These are phyloP conservation scores for Plestiodon gilberti DNA, from an alignment of 2,113 vertebrate species.

Conservation along the genomic window DNA sequence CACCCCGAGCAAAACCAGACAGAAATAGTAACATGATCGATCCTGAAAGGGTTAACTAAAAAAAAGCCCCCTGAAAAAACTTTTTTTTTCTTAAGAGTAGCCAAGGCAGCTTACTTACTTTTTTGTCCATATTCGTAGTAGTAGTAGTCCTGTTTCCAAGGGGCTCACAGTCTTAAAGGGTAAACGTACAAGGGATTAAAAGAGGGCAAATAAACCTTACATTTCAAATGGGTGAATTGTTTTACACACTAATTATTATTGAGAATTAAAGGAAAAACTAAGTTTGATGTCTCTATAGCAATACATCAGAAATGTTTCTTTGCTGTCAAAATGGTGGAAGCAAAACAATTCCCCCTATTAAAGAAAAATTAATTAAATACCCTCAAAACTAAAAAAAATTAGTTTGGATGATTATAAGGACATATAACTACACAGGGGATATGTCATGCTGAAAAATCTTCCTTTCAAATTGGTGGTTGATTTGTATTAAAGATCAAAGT, in stretches of 20 bases:
- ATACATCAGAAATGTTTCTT: neutral
- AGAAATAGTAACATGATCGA: too few relatives aligned
- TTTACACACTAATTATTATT: neutral
- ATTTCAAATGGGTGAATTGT: neutral
- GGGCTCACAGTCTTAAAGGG: too few relatives aligned
- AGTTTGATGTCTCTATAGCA: neutral
- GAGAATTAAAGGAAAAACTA: conserved; percentile 9
- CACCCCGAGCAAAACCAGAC: too few relatives aligned
- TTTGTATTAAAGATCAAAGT: neutral
- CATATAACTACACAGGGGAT: neutral
- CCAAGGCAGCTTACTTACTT: too few relatives aligned
- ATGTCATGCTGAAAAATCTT: neutral
- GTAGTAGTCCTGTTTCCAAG: too few relatives aligned
- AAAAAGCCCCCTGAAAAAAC: too few relatives aligned
- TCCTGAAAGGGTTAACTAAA: too few relatives aligned
- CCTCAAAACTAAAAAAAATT: neutral
- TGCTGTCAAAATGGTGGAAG: neutral
- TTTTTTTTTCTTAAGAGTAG: too few relatives aligned
- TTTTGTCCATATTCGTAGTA: too few relatives aligned
- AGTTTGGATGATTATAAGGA: neutral
- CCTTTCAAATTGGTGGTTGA: neutral
- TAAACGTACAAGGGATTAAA: neutral
- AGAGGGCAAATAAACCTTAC: neutral
- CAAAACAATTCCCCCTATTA: neutral
- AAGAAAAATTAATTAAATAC: neutral